A percentile compares a stretch with the other conserved stretches of the same genome.
These are phyloP conservation scores for Drosophila triauraria DNA, from an alignment of 1,140 invertebrate species.

Conservation along the genomic window DNA sequence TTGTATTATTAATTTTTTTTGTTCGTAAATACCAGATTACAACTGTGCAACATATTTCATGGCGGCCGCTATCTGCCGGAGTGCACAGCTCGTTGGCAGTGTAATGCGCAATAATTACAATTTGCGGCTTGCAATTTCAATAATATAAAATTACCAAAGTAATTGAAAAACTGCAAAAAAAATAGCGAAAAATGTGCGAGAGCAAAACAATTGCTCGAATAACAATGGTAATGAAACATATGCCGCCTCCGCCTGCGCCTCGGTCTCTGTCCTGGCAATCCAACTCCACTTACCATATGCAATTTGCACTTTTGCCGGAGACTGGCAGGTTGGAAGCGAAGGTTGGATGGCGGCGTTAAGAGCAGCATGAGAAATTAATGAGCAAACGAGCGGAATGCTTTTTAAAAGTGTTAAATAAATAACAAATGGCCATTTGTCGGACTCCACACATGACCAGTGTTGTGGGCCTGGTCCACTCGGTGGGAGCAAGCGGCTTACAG, in stretches of 20 bases:
- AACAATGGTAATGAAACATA: conserved; percentile 70
- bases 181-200: conserved; percentile 15
- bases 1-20: conserved; percentile 72
- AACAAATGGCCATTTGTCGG: conserved; percentile 68
- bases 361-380: conserved; percentile 83
- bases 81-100: conserved; percentile 28
- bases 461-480: conserved; percentile 41
- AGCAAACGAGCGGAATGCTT: conserved; percentile 79
- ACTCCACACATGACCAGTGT: conserved; percentile 17
- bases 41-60: conserved; percentile 73
- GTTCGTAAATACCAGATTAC: conserved; percentile 78
- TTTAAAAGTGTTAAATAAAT: conserved; percentile 84
- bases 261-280: conserved; percentile 13
- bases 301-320: conserved; percentile 48
- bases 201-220: conserved; percentile 47
- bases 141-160: conserved; percentile 85
- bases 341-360: conserved; percentile 60
- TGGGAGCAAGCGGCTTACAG: conserved; percentile 68
- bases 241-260: conserved; percentile 8
- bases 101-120: conserved; percentile 78
- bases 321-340: neutral
- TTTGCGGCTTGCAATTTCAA: conserved; percentile 80
- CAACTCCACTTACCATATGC: conserved; percentile 36
- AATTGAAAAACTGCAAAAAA: conserved; percentile 58
- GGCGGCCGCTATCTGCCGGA: conserved; percentile 24